Evolutionary conservation across 37 sponge, comb jelly and placozoan genomes (phyloP), one percentile per base, ranked within the genome.

Genomic region (Oscarella lobularis): DNA sequence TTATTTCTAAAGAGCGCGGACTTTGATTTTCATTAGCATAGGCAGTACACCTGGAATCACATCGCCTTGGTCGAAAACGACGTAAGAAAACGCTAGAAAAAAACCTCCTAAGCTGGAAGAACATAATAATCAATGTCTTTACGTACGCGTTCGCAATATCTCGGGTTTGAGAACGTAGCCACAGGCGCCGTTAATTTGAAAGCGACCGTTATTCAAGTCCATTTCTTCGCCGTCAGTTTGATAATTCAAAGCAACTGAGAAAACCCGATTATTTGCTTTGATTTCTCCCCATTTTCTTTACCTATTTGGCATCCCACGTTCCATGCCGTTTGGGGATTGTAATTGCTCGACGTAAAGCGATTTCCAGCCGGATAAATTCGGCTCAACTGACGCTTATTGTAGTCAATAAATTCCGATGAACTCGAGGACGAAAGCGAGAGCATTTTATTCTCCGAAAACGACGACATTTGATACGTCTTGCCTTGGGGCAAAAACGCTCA

Each of bases 121-220:
- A n/a, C n/a, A n/a, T 54, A 27, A 54, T 54, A 27, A 54, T 54
- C 27, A 27, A 54, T 54, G 27, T 54, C 65, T 27, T 54, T 54
- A 54, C 60, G 60, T 48, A 20, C 60, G 14, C 20, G 60, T 48
- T 20, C 60, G 9, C 86, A 86, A 80, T 41, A 70, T 14, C 27
- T 29, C 27, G 73, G 32, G 73, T 70, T 31, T 70, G 35, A 70
- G 32, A 31, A 70, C 20, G 27, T 35, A 70, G 20, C 37, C 73
- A 31, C 37, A 0, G 9, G 14, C 32, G 9, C 37, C 32, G 20
- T 70, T 70, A 14, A 27, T 20, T 14, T 70, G 37, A 35, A 29
- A 31, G n/a, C 82, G 84, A 20, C 89, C 91, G 27, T 77, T 78
- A 60, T 90, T 89, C 32, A 81, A 65, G 67, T 90, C 86, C 95